phyloP scores from a whole-genome alignment of 2,113 vertebrate genomes.

The Siniperca knerii region DNA sequence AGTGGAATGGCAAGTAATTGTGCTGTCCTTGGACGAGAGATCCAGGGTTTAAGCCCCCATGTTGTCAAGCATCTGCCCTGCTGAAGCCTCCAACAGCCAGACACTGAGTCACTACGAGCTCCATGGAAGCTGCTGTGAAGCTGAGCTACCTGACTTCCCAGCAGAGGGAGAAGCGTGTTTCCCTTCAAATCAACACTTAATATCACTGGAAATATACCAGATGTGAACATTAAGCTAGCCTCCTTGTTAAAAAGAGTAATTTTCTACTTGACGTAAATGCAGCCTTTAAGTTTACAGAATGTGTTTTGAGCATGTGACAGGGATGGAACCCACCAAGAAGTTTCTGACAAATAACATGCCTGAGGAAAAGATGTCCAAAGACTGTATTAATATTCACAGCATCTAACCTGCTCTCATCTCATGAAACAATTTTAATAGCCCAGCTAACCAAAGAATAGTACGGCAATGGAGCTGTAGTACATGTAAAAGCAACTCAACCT shows the following conservation, averaged over 20 bases:
- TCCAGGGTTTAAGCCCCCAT: slow-evolving; percentile 43
- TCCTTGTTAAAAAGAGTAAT: slow-evolving; percentile 40
- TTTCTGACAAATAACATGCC: slow-evolving; percentile 15
- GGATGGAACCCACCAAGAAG: background rate
- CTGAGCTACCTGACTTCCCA: slow-evolving; percentile 49
- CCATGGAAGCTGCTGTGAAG: slow-evolving; percentile 40
- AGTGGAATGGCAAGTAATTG: slow-evolving; percentile 59
- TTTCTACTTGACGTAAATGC: slow-evolving; percentile 30
- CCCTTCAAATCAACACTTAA: slow-evolving; percentile 27
- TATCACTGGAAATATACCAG: slow-evolving; percentile 33
- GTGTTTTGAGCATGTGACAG: background rate
- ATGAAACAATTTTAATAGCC: background rate
- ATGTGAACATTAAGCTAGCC: slow-evolving; percentile 33
- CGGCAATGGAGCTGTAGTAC: background rate
- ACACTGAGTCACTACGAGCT: slow-evolving; percentile 54
- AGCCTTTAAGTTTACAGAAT: slow-evolving; percentile 9
- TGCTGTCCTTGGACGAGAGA: slow-evolving; percentile 61
- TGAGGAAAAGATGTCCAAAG: background rate
- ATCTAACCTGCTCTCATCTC: background rate
- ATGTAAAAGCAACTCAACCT: background rate
- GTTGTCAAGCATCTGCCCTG: slow-evolving; percentile 44
- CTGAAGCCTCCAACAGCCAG: slow-evolving; percentile 41
- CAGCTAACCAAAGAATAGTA: background rate
- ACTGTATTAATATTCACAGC: background rate
- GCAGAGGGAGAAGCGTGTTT: slow-evolving; percentile 40